Percentiles rank a stretch among this genome's conserved stretches.
phyloP scores from a whole-genome alignment of 2,797 vertebrate species.

The Diplodus sargus region DNA sequence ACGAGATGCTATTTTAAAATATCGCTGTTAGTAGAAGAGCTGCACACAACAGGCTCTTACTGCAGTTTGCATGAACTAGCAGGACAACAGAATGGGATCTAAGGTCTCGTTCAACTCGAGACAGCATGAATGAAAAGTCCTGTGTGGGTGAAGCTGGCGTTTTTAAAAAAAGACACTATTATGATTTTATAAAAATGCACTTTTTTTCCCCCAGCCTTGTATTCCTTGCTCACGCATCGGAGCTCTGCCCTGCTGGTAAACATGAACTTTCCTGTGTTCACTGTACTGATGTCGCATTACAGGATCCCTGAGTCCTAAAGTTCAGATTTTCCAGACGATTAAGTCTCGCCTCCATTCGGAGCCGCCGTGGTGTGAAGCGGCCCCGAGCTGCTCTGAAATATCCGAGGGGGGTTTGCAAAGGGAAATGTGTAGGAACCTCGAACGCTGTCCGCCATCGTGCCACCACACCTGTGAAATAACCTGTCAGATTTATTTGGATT shows the following conservation, averaged over 20 bases:
- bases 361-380: conserved; percentile 22
- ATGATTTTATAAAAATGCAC: not conserved
- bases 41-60: not conserved
- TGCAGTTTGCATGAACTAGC: too few relatives aligned
- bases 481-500: not conserved
- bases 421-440: conserved; percentile 35
- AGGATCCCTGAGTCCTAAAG: conserved; percentile 28
- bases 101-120: not conserved
- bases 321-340: conserved; percentile 54
- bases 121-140: not conserved
- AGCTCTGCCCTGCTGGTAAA: conserved; percentile 15
- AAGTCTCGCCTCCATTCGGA: not conserved
- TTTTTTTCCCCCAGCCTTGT: not conserved
- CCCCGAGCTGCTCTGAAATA: conserved; percentile 27
- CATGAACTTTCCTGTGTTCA: conserved; percentile 22
- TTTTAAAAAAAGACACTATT: not conserved
- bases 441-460: conserved; percentile 5
- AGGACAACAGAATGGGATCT: too few relatives aligned
- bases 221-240: not conserved
- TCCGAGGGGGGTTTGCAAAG: not conserved
- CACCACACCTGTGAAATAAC: not conserved
- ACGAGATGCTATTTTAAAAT: not conserved
- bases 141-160: not conserved
- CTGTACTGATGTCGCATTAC: conserved; percentile 8
- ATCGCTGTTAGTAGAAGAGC: not conserved